These are phyloP conservation scores for Scelioninae gen. 1 DNA, from an alignment of 2,888 invertebrate genomes.

Conservation along the genomic window DNA sequence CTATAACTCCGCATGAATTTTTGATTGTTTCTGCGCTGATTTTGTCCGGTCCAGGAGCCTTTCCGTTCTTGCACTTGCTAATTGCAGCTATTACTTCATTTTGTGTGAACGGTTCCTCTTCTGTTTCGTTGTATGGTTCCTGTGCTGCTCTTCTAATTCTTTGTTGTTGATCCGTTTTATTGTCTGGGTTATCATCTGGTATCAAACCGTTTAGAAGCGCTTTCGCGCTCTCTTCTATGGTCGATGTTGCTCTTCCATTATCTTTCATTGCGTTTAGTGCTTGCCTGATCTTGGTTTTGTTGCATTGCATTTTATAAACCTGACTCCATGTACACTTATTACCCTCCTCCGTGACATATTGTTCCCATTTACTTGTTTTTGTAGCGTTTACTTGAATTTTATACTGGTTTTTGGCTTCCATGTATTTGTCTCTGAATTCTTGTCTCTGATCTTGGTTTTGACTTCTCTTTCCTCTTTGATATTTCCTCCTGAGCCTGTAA, in stretches of 20 bases:
- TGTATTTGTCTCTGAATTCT: not conserved
- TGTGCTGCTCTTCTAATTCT: not conserved
- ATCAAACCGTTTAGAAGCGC: constrained; percentile 8
- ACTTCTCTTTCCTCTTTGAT: not conserved
- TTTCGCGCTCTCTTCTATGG: constrained; percentile 6
- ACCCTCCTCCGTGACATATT: constrained; percentile 22
- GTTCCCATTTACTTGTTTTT: not conserved
- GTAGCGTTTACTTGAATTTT: not conserved
- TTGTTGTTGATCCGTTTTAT: constrained; percentile 1
- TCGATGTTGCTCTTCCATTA: too few relatives aligned
- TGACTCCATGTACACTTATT: constrained; percentile 16
- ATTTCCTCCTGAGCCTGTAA: not conserved
- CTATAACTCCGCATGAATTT: not conserved
- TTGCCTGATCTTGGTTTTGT: not conserved
- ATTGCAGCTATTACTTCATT: not conserved
- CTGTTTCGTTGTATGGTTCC: not conserved
- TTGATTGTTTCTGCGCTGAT: constrained; percentile 6
- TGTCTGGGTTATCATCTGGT: not conserved
- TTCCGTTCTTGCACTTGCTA: not conserved
- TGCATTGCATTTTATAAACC: constrained; percentile 19
- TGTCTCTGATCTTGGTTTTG: not conserved
- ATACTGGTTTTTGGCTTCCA: not conserved
- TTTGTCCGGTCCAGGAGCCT: not conserved
- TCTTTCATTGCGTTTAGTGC: constrained; percentile 5
- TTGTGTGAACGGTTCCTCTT: not conserved